Evolutionary conservation across 1,140 invertebrate species (phyloP), one percentile per base, ranked within the genome.

Genomic region (Diprion similis): DNA sequence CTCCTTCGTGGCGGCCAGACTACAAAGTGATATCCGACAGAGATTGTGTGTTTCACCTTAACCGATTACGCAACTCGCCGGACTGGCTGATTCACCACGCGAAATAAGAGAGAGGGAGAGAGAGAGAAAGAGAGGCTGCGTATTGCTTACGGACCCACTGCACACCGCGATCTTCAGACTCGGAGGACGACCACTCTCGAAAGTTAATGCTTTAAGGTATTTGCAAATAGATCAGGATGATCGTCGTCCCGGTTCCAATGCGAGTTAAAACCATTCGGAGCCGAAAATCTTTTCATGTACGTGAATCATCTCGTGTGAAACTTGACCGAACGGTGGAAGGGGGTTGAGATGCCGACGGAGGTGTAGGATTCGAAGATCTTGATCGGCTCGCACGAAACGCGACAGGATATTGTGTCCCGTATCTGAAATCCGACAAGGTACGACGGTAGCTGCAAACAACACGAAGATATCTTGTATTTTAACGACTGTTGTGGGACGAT

Each of bases 1-100:
- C 79, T 80, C 76, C 78, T 24, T 71, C 24, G 7, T 77, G 77
- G 78, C 78, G 82, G 81, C 66, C 77, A 74, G 78, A 84, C 81
- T 84, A 85, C 83, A 85, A 85, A 85, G 84, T 81, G 83, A 83
- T 83, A 83, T 82, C 83, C 83, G 78, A 82, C 78, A 75, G 67
- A 83, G 84, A 85, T 75, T 80, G 75, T 74, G 76, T 72, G 79
- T 71, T 79, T 79, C 73, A 76, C n/a, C 11, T 59, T 59, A 59
- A 59, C 71, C 77, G 81, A 81, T 85, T 85, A 81, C 81, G 81
- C 78, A 85, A 85, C 78, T 65, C 68, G 70, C 69, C 59, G 10
- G 70, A 19, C 46, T 37, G 71, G 66, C 75, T 74, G 75, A 76
- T 76, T 76, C 75, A 76, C 75, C 72, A 9, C 51, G n/a, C 51